These are phyloP conservation scores for Phodopus roborovskii DNA, from an alignment of 2,113 vertebrate genomes.

Conservation along the genomic window DNA sequence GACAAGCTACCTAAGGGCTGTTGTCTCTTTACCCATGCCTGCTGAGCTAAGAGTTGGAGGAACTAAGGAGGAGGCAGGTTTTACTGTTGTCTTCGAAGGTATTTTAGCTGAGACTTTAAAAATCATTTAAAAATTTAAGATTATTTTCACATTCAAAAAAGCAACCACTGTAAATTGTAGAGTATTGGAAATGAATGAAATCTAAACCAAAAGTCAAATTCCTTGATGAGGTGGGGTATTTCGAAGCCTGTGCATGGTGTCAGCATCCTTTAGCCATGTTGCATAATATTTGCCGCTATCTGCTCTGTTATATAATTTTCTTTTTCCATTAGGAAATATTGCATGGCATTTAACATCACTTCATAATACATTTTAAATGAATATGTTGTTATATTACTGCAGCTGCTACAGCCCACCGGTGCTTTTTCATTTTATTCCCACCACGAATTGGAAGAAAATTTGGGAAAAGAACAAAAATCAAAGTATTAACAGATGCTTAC, in stretches of 20 bases:
- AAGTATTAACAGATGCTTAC: neutral
- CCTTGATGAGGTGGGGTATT: neutral
- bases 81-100: neutral
- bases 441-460: neutral
- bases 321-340: neutral
- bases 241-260: neutral
- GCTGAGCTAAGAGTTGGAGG: neutral
- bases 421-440: slow-evolving; percentile 2
- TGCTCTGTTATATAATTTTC: neutral
- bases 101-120: slow-evolving; percentile 31
- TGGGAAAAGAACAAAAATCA: neutral
- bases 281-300: neutral
- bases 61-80: neutral
- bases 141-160: slow-evolving; percentile 35
- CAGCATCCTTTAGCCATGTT: neutral
- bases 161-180: neutral
- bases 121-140: slow-evolving; percentile 10
- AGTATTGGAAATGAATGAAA: slow-evolving; percentile 1
- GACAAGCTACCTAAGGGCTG: neutral
- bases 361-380: neutral
- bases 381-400: neutral
- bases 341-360: neutral
- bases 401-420: neutral
- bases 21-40: neutral
- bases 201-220: neutral